A percentile compares a stretch with the other conserved stretches of the same genome.
These are phyloP conservation scores for Channa striata DNA, from an alignment of 2,797 vertebrate genomes.

Conservation along the genomic window DNA sequence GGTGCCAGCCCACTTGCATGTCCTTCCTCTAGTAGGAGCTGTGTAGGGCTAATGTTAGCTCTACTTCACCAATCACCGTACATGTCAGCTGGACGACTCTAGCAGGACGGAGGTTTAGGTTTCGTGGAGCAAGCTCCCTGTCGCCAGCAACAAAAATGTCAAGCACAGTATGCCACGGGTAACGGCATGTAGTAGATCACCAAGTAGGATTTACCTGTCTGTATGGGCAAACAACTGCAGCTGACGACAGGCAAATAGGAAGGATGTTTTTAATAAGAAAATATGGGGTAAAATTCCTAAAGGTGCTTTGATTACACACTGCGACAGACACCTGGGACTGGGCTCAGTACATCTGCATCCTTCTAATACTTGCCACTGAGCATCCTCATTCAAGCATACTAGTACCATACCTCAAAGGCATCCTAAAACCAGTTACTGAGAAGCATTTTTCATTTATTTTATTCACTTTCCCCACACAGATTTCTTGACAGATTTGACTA, in stretches of 20 bases:
- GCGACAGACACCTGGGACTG: neutral
- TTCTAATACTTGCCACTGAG: constrained; percentile 11
- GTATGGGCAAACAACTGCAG: constrained; percentile 24
- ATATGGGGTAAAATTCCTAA: neutral
- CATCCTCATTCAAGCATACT: constrained; percentile 10
- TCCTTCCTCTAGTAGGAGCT: constrained; percentile 65
- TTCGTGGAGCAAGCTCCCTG: constrained; percentile 78
- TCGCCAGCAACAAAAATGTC: constrained; percentile 79
- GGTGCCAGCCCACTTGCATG: constrained; percentile 67
- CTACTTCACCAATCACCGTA: constrained; percentile 58
- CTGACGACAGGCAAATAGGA: neutral
- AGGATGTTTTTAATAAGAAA: neutral
- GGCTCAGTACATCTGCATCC: constrained; percentile 18
- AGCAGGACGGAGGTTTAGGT: constrained; percentile 78
- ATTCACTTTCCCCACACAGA: constrained; percentile 13
- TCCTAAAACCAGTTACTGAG: constrained; percentile 25
- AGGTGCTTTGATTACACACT: neutral
- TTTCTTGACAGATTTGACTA: constrained; percentile 14
- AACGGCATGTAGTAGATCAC: constrained; percentile 51
- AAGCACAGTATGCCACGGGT: constrained; percentile 52
- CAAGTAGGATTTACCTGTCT: constrained; percentile 56
- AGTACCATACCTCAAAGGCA: constrained; percentile 28
- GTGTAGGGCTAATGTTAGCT: constrained; percentile 82
- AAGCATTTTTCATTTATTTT: constrained; percentile 20
- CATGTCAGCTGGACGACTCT: constrained; percentile 76